phyloP scores from a whole-genome alignment of 2,797 vertebrate genomes.

The Megaceryle alcyon region DNA sequence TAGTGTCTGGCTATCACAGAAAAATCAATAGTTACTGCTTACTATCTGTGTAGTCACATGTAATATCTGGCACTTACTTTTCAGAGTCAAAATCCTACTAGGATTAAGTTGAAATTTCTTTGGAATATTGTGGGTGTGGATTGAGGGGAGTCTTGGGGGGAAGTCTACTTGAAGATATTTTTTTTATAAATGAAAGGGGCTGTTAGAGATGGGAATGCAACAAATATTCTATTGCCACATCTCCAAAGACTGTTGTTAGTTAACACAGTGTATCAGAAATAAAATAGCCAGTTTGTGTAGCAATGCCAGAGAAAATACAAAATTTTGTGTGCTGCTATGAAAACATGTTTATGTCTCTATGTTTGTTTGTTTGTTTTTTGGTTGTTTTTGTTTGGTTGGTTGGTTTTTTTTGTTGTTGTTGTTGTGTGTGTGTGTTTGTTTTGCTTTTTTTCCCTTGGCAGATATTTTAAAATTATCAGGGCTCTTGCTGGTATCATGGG shows the following conservation, averaged over 20 bases:
- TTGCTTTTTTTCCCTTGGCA: not conserved
- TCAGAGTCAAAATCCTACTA: not conserved
- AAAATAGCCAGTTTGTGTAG: not conserved
- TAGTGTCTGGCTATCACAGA: not conserved
- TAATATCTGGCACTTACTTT: not conserved
- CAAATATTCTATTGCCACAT: not conserved
- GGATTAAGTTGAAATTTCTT: not conserved
- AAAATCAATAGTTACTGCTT: not conserved
- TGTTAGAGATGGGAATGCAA: not conserved
- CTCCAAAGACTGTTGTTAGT: not conserved
- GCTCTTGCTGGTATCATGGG: not conserved
- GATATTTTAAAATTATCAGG: constrained; percentile 29
- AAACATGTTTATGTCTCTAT: not conserved
- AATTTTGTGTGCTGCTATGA: not conserved
- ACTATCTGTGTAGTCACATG: not conserved
- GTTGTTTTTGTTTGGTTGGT: too few relatives aligned
- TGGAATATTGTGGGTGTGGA: not conserved
- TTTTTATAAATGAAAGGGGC: not conserved
- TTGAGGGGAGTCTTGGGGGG: not conserved
- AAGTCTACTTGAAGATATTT: not conserved
- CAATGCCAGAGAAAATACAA: not conserved
- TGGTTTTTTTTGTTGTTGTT: not conserved
- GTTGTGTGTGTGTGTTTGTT: too few relatives aligned
- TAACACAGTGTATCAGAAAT: not conserved
- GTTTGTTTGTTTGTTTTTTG: not conserved